A percentile compares a stretch with the other conserved stretches of the same genome.
Conservation (phyloP, 1,140 invertebrate species). For the Aporrectodea caliginosa region DNA sequence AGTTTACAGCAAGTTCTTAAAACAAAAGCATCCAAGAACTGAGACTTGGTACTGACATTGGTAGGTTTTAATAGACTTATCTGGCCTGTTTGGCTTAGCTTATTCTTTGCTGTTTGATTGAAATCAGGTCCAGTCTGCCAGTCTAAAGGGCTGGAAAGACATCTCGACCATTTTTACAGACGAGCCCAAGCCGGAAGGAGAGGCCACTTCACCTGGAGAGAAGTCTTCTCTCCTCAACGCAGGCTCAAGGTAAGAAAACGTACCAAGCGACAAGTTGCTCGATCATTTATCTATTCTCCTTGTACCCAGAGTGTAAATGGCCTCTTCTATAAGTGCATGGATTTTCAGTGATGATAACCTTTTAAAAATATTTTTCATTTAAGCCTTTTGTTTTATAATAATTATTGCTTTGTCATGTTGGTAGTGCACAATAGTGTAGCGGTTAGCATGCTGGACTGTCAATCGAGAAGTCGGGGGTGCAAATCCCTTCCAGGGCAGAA, state of each 20-base stretch:
- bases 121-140: conserved; percentile 20
- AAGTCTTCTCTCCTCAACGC: neutral
- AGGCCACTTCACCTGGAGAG: neutral
- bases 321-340: neutral
- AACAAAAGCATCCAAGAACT: neutral
- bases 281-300: neutral
- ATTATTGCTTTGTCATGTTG: too few species aligned
- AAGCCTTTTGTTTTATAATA: neutral
- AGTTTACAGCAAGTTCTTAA: too few species aligned
- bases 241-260: neutral
- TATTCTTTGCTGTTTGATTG: neutral
- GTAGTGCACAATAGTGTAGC: too few species aligned
- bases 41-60: neutral
- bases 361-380: neutral
- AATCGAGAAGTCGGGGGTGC: too few species aligned
- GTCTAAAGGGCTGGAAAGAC: conserved; percentile 25
- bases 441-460: too few species aligned
- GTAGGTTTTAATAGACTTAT: neutral
- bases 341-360: neutral
- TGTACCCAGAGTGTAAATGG: neutral
- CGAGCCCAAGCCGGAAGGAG: neutral
- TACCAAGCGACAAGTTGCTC: neutral
- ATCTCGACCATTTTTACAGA: conserved; percentile 17
- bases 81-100: neutral
- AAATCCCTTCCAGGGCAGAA: too few species aligned